phyloP scores from a whole-genome alignment of 92 coral and sea anemone species.

The Actinostola sp. region DNA sequence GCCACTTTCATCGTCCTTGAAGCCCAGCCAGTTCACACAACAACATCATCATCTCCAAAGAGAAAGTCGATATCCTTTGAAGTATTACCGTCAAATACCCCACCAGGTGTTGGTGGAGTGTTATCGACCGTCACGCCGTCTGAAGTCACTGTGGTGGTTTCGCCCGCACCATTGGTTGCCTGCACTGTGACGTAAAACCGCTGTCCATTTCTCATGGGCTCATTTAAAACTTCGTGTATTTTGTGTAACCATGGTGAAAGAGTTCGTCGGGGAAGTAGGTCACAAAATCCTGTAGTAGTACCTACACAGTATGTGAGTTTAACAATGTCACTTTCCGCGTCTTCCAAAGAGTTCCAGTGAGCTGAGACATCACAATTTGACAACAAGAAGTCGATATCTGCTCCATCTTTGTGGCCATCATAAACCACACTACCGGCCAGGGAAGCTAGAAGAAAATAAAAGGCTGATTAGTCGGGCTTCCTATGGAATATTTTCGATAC shows the following conservation, averaged over 20 bases:
- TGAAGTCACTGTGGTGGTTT: constrained; percentile 59
- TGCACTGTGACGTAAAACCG: constrained; percentile 71
- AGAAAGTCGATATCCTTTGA: constrained; percentile 64
- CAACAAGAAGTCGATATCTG: constrained; percentile 73
- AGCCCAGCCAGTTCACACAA: constrained; percentile 75
- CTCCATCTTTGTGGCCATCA: constrained; percentile 67
- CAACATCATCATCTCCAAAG: constrained; percentile 61
- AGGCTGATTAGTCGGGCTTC: too few relatives aligned
- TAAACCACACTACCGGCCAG: constrained; percentile 26
- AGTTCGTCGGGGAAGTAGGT: constrained; percentile 30
- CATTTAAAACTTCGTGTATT: constrained; percentile 39
- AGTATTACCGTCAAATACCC: constrained; percentile 66
- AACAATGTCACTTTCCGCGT: constrained; percentile 89
- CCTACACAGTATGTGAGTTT: constrained; percentile 88
- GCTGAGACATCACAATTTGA: constrained; percentile 64
- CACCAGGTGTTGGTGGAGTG: constrained; percentile 80
- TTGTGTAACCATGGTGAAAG: constrained; percentile 45
- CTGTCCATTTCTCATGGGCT: constrained; percentile 68
- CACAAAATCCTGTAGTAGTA: constrained; percentile 65
- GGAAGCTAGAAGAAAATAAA: constrained; percentile 48
- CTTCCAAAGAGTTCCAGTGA: constrained; percentile 78
- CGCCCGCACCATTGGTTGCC: constrained; percentile 94
- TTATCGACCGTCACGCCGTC: constrained; percentile 86
- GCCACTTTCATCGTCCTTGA: constrained; percentile 80
- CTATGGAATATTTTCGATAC: neutral